Evolutionary conservation across 2,797 vertebrate species (phyloP).

Genomic region (Pseudochirops cupreus): DNA sequence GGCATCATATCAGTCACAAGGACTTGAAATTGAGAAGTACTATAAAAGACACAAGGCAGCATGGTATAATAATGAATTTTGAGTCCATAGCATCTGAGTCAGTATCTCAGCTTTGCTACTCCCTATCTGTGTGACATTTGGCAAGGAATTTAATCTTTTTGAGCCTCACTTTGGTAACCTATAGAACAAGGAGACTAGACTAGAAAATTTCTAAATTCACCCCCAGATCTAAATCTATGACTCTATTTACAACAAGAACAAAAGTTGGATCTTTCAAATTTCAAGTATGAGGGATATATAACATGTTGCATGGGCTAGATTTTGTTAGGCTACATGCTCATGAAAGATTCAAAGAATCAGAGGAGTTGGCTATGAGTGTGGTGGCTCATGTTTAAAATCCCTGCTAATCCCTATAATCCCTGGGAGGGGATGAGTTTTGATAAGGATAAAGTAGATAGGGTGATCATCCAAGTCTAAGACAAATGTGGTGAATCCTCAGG

Average conservation of each 20-base stretch:
- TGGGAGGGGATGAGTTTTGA: neutral
- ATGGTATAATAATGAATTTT: neutral
- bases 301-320: neutral
- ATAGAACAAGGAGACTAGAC: neutral
- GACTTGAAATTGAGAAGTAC: neutral
- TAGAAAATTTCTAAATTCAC: neutral
- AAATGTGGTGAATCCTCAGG: neutral
- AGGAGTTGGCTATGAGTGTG: neutral
- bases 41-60: neutral
- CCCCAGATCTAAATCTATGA: neutral
- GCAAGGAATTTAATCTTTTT: neutral
- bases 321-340: neutral
- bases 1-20: neutral
- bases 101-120: neutral
- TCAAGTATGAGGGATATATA: neutral
- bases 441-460: neutral
- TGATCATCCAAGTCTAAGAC: neutral
- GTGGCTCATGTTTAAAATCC: neutral
- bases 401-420: neutral
- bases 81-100: neutral
- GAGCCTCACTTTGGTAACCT: neutral
- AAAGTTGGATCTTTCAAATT: neutral
- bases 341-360: neutral
- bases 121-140: neutral
- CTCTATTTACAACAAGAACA: neutral